Evolutionary conservation across 2,797 vertebrate genomes (phyloP).

Genomic region (Vespertilio murinus): DNA sequence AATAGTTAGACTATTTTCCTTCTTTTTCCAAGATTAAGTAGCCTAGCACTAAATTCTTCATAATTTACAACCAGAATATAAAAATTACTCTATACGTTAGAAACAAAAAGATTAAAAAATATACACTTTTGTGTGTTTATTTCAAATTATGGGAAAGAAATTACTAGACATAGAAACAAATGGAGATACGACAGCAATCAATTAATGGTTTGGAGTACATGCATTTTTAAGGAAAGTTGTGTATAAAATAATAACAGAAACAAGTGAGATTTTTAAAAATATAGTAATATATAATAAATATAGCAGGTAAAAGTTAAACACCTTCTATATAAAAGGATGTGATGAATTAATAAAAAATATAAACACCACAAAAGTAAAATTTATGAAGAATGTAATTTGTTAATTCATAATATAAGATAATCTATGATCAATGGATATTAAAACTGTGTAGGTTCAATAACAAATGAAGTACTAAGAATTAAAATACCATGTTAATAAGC

Average conservation of each 20-base stretch:
- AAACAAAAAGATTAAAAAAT: neutral
- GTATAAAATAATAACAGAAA: neutral
- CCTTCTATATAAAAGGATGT: neutral
- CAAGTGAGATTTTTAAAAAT: neutral
- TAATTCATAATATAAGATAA: neutral
- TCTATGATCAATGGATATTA: neutral
- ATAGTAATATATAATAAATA: neutral
- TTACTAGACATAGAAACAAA: neutral
- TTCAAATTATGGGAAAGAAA: neutral
- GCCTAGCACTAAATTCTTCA: rapidly evolving
- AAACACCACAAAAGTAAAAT: neutral
- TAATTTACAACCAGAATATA: neutral
- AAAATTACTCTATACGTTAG: neutral
- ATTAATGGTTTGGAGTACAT: neutral
- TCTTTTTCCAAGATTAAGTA: neutral
- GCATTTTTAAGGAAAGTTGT: neutral
- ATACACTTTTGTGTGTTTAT: neutral
- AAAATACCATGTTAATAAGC: neutral
- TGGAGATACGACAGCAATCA: neutral
- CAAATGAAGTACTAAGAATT: neutral
- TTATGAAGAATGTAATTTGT: neutral
- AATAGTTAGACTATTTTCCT: neutral
- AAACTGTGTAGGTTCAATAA: neutral
- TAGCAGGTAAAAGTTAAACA: neutral
- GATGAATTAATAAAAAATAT: neutral